Conservation (phyloP, 2,888 invertebrate species). For the Dichetophora obliterata region DNA sequence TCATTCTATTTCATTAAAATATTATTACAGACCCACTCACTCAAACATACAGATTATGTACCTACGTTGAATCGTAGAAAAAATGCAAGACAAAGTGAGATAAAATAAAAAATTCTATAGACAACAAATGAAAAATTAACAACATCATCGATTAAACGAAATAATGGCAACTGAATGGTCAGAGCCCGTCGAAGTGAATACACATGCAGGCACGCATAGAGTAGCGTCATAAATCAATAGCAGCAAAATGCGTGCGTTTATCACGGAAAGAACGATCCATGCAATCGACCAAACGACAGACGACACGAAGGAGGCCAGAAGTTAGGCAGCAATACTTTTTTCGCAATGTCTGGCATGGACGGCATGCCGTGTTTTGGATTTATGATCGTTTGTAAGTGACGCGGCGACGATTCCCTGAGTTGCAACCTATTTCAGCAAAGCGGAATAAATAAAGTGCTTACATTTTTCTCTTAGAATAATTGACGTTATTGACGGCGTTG, state of each 20-base stretch:
- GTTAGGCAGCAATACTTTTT: background rate
- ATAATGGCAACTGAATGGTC: conserved; percentile 30
- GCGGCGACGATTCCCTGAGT: conserved; percentile 7
- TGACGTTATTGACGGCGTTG: conserved; percentile 15
- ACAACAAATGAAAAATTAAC: conserved; percentile 13
- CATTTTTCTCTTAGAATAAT: conserved; percentile 14
- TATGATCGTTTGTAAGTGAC: conserved; percentile 17
- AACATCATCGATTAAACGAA: conserved; percentile 35
- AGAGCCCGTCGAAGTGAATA: conserved; percentile 20
- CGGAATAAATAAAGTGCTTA: background rate
- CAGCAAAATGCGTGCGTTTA: conserved; percentile 27
- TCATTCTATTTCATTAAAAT: too few species aligned
- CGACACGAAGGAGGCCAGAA: background rate
- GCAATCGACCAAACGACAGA: background rate
- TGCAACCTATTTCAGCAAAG: background rate
- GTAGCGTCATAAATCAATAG: conserved; percentile 23
- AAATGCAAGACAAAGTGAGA: background rate
- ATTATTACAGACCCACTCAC: background rate
- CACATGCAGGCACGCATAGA: conserved; percentile 27
- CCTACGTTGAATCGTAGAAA: background rate
- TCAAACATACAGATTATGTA: background rate
- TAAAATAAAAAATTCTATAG: background rate
- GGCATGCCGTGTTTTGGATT: conserved; percentile 29
- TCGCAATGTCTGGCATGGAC: background rate
- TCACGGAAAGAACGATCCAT: conserved; percentile 5